phyloP scores from a whole-genome alignment of 2,888 invertebrate species.

The Drosophila stalkeri region DNA sequence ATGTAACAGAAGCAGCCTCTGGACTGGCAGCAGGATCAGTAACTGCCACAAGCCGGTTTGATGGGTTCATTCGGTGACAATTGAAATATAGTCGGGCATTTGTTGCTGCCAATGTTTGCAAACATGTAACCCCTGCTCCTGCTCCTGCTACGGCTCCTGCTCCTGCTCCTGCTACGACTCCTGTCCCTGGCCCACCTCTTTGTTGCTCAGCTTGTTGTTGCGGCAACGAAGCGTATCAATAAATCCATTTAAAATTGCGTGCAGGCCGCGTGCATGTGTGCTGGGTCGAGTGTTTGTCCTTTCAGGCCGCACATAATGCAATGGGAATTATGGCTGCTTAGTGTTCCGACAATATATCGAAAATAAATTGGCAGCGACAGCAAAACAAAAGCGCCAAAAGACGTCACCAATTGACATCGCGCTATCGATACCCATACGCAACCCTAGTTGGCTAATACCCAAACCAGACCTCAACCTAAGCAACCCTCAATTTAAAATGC shows the following conservation, averaged over 20 bases:
- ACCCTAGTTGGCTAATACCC: constrained; percentile 53
- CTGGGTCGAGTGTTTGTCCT: constrained; percentile 65
- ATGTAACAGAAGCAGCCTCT: constrained; percentile 15
- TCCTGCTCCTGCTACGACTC: background rate
- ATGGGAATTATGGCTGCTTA: constrained; percentile 78
- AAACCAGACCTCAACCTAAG: constrained; percentile 20
- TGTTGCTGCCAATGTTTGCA: constrained; percentile 75
- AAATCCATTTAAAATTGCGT: constrained; percentile 80
- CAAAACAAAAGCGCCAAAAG: constrained; percentile 72
- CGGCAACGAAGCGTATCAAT: constrained; percentile 74
- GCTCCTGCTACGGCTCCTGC: constrained; percentile 1
- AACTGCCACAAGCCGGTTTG: constrained; percentile 46
- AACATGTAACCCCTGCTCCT: constrained; percentile 60
- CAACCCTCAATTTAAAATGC: constrained; percentile 78
- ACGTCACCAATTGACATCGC: constrained; percentile 70
- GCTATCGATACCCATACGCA: constrained; percentile 29
- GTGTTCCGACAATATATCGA: constrained; percentile 57
- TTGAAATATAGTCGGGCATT: constrained; percentile 81
- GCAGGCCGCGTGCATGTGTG: constrained; percentile 63
- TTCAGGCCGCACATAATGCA: constrained; percentile 67
- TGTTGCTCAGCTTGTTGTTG: constrained; percentile 42
- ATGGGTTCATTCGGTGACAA: constrained; percentile 82
- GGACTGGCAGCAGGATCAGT: constrained; percentile 13
- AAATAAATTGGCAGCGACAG: constrained; percentile 77
- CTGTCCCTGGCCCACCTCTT: constrained; percentile 1